Percentiles rank a stretch among this genome's conserved stretches.
Conservation (phyloP, 2,797 vertebrate genomes). For the Lithobates pipiens region DNA sequence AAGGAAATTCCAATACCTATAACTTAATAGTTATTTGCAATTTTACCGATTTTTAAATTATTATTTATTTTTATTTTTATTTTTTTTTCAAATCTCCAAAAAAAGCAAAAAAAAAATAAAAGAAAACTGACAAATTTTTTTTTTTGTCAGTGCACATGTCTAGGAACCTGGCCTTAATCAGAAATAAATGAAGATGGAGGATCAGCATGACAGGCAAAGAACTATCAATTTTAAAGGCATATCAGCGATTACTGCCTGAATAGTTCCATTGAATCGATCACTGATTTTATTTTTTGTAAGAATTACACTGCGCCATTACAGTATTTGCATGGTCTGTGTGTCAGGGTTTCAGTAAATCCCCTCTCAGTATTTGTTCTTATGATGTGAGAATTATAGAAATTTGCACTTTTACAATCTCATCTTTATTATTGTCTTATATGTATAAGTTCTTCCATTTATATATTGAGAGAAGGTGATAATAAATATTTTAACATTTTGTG, state of each 20-base stretch:
- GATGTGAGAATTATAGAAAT: neutral
- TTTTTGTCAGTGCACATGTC: no score
- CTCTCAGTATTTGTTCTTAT: neutral
- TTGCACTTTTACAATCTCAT: constrained; percentile 1
- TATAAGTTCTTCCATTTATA: neutral
- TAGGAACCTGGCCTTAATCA: neutral
- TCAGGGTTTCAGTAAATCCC: no score
- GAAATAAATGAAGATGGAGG: neutral
- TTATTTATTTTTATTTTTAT: no score
- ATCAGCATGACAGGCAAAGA: neutral
- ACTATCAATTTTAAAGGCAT: neutral
- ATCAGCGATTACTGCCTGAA: neutral
- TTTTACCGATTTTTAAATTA: no score
- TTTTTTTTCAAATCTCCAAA: no score
- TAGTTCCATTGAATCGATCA: neutral
- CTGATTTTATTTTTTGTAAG: no score
- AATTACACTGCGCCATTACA: neutral
- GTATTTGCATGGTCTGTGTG: neutral
- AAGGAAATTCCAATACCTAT: no score
- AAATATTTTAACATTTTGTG: neutral
- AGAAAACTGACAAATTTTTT: no score
- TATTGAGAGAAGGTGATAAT: neutral
- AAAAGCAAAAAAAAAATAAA: no score
- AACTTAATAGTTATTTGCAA: no score
- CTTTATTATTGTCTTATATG: neutral